phyloP scores from a whole-genome alignment of 2,113 vertebrate genomes.

The Aphelocoma coerulescens region DNA sequence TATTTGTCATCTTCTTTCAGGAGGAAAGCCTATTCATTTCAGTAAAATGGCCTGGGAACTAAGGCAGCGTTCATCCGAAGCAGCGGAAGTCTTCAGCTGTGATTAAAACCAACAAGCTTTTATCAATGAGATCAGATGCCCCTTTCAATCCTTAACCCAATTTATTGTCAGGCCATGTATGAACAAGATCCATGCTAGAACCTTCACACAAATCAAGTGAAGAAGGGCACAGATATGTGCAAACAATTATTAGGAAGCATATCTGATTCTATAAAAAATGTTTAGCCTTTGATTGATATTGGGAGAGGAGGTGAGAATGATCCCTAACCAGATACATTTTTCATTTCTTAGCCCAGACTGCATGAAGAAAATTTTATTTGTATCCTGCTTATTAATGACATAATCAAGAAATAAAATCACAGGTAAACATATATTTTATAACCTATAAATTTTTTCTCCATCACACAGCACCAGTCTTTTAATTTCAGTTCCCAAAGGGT shows the following conservation, averaged over 20 bases:
- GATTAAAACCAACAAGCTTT: constrained; percentile 25
- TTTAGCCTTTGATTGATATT: neutral
- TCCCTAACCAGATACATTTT: neutral
- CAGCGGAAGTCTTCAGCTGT: neutral
- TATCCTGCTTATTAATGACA: neutral
- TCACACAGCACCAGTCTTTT: neutral
- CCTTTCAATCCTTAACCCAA: neutral
- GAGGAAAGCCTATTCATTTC: constrained; percentile 4
- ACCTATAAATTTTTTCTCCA: neutral
- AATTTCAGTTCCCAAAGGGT: neutral
- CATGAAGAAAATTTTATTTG: neutral
- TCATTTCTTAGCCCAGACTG: neutral
- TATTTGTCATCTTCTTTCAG: neutral
- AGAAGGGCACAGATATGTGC: neutral
- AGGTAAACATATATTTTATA: neutral
- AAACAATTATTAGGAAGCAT: neutral
- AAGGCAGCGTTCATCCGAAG: neutral
- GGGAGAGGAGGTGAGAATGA: neutral
- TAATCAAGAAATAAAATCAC: neutral
- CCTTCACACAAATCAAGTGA: neutral
- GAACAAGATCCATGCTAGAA: neutral
- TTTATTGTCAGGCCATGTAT: neutral
- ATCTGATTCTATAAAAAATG: neutral
- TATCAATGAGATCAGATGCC: neutral
- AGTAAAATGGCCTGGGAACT: neutral